phyloP scores from a whole-genome alignment of 2,888 invertebrate species.

The Lepidocyrtinus sp. region DNA sequence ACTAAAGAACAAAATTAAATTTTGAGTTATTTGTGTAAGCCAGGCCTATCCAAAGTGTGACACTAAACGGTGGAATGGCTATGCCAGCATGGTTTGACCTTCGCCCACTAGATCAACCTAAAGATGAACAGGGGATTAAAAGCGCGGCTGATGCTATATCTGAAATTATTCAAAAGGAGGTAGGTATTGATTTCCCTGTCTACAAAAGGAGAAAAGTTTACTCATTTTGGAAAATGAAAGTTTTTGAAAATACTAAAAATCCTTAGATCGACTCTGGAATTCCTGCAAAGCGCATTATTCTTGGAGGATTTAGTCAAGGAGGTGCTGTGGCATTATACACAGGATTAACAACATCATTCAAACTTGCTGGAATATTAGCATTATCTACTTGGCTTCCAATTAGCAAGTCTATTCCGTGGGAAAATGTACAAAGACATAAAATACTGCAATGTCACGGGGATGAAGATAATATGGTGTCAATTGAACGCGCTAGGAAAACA shows the following conservation, averaged over 20 bases:
- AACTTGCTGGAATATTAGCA: slow-evolving; percentile 90
- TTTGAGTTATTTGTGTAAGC: not conserved
- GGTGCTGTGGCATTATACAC: slow-evolving; percentile 97
- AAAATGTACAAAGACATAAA: slow-evolving; percentile 42
- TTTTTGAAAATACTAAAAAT: no score
- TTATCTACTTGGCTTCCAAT: slow-evolving; percentile 96
- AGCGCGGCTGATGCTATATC: slow-evolving; percentile 47
- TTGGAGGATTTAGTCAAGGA: slow-evolving; percentile 98
- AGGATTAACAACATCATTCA: slow-evolving; percentile 86
- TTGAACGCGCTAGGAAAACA: slow-evolving; percentile 95
- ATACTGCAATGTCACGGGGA: slow-evolving; percentile 82
- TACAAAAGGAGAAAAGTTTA: not conserved
- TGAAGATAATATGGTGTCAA: slow-evolving; percentile 93
- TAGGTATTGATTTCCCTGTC: not conserved
- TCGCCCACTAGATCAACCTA: slow-evolving; percentile 86
- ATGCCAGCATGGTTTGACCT: slow-evolving; percentile 97
- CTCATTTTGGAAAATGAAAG: not conserved
- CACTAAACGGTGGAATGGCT: slow-evolving; percentile 87
- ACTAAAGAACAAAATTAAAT: not conserved
- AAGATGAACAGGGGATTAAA: slow-evolving; percentile 86
- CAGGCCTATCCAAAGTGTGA: slow-evolving; percentile 87
- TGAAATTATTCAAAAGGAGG: slow-evolving; percentile 62
- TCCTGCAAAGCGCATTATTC: slow-evolving; percentile 84
- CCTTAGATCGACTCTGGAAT: slow-evolving; percentile 81
- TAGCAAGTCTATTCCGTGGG: slow-evolving; percentile 84